Conservation (phyloP, 2,888 invertebrate genomes). For the Apeira syringaria region DNA sequence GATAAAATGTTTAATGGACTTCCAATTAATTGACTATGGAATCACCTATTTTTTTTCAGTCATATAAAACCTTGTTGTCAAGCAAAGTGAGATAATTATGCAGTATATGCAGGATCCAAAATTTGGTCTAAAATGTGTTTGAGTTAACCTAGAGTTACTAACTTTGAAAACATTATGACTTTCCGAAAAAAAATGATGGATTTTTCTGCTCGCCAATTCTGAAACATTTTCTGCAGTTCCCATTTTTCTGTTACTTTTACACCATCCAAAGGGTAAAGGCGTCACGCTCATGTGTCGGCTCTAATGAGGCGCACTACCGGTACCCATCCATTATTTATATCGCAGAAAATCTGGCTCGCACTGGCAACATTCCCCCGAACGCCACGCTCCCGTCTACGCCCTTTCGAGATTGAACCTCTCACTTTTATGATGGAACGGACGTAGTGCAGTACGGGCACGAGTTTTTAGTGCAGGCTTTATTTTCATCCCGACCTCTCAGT, state of each 20-base stretch:
- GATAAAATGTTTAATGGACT: too few species aligned
- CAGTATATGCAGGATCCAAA: too few species aligned
- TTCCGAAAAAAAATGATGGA: too few species aligned
- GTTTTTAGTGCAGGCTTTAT: conserved; percentile 19
- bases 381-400: conserved; percentile 8
- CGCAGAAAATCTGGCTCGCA: conserved; percentile 39
- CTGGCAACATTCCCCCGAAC: conserved; percentile 21
- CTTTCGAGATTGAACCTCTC: conserved; percentile 20
- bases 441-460: conserved; percentile 4
- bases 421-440: conserved; percentile 23
- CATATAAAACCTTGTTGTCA: too few species aligned
- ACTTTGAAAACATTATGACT: too few species aligned
- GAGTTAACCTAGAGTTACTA: too few species aligned
- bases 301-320: conserved; percentile 37
- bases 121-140: too few species aligned
- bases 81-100: too few species aligned
- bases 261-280: conserved; percentile 20
- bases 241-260: conserved; percentile 2
- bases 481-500: conserved; percentile 16
- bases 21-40: too few species aligned
- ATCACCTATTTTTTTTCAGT: too few species aligned
- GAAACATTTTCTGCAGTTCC: conserved; percentile 8
- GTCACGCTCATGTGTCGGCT: conserved; percentile 30
- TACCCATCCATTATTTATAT: conserved; percentile 46
- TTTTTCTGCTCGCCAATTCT: too few species aligned